Conservation (phyloP, 1,140 invertebrate genomes). For the Penaeus indicus region DNA sequence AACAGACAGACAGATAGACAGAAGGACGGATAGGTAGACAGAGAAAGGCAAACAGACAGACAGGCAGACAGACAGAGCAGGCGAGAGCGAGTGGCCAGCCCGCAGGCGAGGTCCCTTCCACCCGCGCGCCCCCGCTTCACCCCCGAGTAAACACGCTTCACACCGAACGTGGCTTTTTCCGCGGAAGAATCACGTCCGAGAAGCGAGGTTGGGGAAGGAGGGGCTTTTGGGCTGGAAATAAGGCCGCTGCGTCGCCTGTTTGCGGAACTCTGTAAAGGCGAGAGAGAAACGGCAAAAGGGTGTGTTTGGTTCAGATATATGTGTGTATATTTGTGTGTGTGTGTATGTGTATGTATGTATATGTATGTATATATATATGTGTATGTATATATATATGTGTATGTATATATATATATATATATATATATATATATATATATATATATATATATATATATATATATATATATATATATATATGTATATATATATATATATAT, state of each 20-base stretch:
- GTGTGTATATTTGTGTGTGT: background rate
- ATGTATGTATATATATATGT: background rate
- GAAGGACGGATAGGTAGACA: no score
- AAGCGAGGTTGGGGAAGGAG: background rate
- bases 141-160: no score
- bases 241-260: no score
- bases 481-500: background rate
- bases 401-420: conserved; percentile 27
- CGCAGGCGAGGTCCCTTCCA: background rate
- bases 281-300: background rate
- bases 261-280: no score
- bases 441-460: conserved; percentile 41
- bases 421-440: conserved; percentile 39
- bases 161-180: no score
- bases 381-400: background rate
- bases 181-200: no score
- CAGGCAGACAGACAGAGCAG: background rate
- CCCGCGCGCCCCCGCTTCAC: background rate
- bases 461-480: conserved; percentile 7
- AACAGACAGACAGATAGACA: no score
- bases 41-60: no score
- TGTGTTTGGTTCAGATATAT: background rate
- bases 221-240: no score
- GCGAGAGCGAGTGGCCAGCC: background rate
- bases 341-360: background rate